Percentiles rank a stretch among this genome's conserved stretches.
Conservation (phyloP, 2,888 invertebrate genomes). For the Dicranocentrus wangi region DNA sequence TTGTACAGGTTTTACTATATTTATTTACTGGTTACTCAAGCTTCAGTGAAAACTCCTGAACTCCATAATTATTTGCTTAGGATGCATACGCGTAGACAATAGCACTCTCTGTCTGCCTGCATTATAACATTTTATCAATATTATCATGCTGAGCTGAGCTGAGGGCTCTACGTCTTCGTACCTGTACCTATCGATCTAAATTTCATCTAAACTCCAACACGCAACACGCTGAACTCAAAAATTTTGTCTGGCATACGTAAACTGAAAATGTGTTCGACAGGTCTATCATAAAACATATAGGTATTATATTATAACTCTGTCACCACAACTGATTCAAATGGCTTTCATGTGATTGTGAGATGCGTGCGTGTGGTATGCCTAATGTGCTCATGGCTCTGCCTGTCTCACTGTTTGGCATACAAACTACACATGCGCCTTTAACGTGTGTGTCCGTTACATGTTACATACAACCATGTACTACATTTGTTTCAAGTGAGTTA, state of each 20-base stretch:
- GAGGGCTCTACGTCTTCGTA: too few relatives aligned
- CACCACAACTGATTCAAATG: slow-evolving; percentile 12
- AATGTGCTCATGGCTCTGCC: too few relatives aligned
- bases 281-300: not conserved
- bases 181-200: not conserved
- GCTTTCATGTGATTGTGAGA: slow-evolving; percentile 3
- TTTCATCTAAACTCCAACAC: slow-evolving; percentile 32
- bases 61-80: slow-evolving; percentile 1
- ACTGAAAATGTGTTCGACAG: not conserved
- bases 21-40: not conserved
- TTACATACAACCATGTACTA: not conserved
- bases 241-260: not conserved
- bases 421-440: too few relatives aligned
- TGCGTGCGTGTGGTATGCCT: too few relatives aligned
- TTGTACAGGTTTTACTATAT: slow-evolving; percentile 10
- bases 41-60: not conserved
- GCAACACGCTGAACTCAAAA: slow-evolving; percentile 32
- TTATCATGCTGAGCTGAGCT: too few relatives aligned
- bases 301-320: slow-evolving; percentile 3
- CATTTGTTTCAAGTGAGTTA: not conserved
- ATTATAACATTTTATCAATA: too few relatives aligned
- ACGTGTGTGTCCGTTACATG: slow-evolving; percentile 4
- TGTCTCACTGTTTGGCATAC: too few relatives aligned
- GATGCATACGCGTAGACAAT: not conserved
- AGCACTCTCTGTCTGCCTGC: too few relatives aligned